Base-by-base conservation (phyloP, 1,140 invertebrate genomes). In the Scaptomyza hsui region DNA sequence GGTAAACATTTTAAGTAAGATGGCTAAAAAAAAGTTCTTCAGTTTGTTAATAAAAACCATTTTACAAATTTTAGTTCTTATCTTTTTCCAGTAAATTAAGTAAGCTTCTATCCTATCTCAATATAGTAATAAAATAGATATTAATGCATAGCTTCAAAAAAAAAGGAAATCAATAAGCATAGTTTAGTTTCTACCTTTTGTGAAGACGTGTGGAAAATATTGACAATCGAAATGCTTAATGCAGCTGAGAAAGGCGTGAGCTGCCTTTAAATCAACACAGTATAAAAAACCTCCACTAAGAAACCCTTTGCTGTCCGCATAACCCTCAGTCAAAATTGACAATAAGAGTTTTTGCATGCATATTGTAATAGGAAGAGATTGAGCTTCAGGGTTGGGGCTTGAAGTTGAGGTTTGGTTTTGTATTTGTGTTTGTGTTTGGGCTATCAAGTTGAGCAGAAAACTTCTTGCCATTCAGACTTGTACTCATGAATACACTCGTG, bases 371-470 rank as follows among this genome's bases (percentile, higher is more conserved):
- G 41, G 37, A 49, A 47, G 41, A 47, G 29, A 35, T 37, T 48
- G 47, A 41, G 53, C 16, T 49, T 41, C 24, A 32, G 13, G 59
- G 39, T 21, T 47, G 37, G 21, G 32, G 16, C 12, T 29, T 15
- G 29, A 57, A 24, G 48, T 16, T 45, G 26, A 21, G 32, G 16
- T 24, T 24, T 5, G 24, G 24, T 29, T n/a, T n/a, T n/a, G n/a
- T n/a, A n/a, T n/a, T 18, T 26, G 45, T 45, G 26, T 9, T 52
- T 24, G 48, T 24, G 64, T 48, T 53, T 55, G 60, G 60, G 81
- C 77, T 86, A 86, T 86, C 82, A 86, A 86, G 81, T 85, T 86
- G 81, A 85, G 82, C 82, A 86, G 77, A 86, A 86, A 86, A 86
- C 82, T 86, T 86, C 68, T 77, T 69, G 70, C 64, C 41, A 85